Percentiles rank a stretch among this genome's conserved stretches.
Evolutionary conservation across 2,797 vertebrate species (phyloP).

Genomic region (Schizopygopsis pylzovi): DNA sequence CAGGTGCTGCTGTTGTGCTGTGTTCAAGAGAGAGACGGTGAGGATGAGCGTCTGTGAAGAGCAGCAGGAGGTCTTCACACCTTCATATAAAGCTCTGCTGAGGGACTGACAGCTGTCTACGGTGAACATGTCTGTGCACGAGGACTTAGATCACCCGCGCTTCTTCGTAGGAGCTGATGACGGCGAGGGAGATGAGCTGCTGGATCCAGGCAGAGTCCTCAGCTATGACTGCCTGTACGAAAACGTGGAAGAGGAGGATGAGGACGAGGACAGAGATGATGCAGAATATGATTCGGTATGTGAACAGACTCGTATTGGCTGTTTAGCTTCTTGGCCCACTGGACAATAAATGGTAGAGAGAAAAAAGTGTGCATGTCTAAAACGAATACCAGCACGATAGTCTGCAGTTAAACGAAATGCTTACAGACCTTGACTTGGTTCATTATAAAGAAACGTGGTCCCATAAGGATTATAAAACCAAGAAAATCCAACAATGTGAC

Average conservation of each 20-base stretch:
- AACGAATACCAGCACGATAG: not conserved
- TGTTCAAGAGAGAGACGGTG: slow-evolving; percentile 11
- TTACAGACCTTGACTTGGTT: not conserved
- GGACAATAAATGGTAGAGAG: not conserved
- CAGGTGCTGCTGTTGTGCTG: not conserved
- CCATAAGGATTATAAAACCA: not conserved
- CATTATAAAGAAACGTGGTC: not conserved
- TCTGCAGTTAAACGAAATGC: not conserved
- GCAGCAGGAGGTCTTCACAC: slow-evolving; percentile 46
- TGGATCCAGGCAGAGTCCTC: slow-evolving; percentile 76
- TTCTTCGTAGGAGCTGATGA: slow-evolving; percentile 89
- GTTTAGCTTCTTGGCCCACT: not conserved
- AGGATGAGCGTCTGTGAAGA: slow-evolving; percentile 54
- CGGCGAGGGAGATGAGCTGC: slow-evolving; percentile 78
- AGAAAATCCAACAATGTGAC: not conserved
- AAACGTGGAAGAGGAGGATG: slow-evolving; percentile 82
- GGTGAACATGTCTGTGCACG: slow-evolving; percentile 73
- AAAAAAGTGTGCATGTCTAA: not conserved
- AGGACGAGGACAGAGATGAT: slow-evolving; percentile 77
- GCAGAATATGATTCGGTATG: slow-evolving; percentile 87
- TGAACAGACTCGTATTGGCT: slow-evolving; percentile 32
- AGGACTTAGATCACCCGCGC: slow-evolving; percentile 75
- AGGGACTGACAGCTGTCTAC: slow-evolving; percentile 21
- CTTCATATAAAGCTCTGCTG: not conserved
- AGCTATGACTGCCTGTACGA: slow-evolving; percentile 83